phyloP scores from a whole-genome alignment of 1,140 invertebrate species.

The Hyles euphorbiae region DNA sequence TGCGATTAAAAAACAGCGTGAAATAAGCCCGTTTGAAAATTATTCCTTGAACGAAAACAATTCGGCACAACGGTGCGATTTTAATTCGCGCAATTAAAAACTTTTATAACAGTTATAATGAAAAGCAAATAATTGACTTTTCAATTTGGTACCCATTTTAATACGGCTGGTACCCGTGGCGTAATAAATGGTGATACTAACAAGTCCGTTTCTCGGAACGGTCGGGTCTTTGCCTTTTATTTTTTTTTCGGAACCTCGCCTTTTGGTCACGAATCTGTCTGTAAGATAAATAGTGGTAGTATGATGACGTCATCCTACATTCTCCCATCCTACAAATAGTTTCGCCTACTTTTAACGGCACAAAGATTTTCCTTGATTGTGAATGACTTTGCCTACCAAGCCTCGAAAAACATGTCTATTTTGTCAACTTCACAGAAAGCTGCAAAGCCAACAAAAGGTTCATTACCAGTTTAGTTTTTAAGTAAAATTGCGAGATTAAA shows the following conservation, averaged over 20 bases:
- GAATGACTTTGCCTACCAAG: too few species aligned
- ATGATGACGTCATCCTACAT: slow-evolving; percentile 42
- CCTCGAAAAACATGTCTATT: too few species aligned
- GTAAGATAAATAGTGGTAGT: slow-evolving; percentile 62
- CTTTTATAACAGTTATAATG: slow-evolving; percentile 19
- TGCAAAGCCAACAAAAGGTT: too few species aligned
- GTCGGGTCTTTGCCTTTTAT: slow-evolving; percentile 41
- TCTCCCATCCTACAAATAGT: too few species aligned
- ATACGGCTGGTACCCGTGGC: slow-evolving; percentile 44
- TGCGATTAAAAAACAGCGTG: neutral
- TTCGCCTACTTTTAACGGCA: too few species aligned
- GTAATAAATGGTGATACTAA: slow-evolving; percentile 70
- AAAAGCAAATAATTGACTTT: slow-evolving; percentile 48
- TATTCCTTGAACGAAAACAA: neutral
- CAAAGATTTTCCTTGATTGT: too few species aligned
- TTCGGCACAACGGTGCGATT: slow-evolving; percentile 8
- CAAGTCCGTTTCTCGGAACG: slow-evolving; percentile 63
- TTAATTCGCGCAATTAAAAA: slow-evolving; percentile 8
- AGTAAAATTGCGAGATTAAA: too few species aligned
- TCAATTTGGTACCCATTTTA: slow-evolving; percentile 46
- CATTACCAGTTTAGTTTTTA: too few species aligned
- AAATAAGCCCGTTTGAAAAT: neutral
- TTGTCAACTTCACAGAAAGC: too few species aligned
- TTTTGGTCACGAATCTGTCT: slow-evolving; percentile 60
- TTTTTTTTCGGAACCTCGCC: slow-evolving; percentile 39